Evolutionary conservation across 2,113 vertebrate genomes (phyloP).

Genomic region (Oncorhynchus clarkii): DNA sequence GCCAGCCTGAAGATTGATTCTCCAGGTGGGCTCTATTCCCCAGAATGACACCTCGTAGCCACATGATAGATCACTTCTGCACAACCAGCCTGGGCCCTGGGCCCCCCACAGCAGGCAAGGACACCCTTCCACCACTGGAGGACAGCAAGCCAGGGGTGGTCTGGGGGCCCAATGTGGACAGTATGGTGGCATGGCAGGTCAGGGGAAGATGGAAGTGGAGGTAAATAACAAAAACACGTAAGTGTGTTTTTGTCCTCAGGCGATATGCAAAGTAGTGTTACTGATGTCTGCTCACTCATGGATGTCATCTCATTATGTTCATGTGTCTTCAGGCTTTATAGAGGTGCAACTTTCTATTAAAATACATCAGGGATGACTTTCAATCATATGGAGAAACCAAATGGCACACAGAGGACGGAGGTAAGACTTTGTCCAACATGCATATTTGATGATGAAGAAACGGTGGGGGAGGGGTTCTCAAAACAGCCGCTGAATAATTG

Average conservation of each 20-base stretch:
- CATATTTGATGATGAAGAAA: slow-evolving; percentile 65
- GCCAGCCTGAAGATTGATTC: slow-evolving; percentile 10
- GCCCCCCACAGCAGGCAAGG: slow-evolving; percentile 49
- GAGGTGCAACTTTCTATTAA: slow-evolving; percentile 28
- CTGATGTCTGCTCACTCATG: no score
- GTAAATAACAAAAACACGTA: slow-evolving; percentile 19
- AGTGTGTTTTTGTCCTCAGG: background rate
- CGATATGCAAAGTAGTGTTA: no score
- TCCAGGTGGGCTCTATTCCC: slow-evolving; percentile 14
- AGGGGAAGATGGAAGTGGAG: slow-evolving; percentile 36
- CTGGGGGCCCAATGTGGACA: slow-evolving; percentile 13
- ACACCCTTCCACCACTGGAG: slow-evolving; percentile 18
- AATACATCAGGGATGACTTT: slow-evolving; percentile 20
- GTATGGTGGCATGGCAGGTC: slow-evolving; percentile 27
- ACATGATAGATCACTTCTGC: slow-evolving; percentile 45
- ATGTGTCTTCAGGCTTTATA: background rate
- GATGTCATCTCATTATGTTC: no score
- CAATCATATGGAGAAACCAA: slow-evolving; percentile 42
- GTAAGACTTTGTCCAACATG: slow-evolving; percentile 57
- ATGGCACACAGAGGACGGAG: slow-evolving; percentile 50
- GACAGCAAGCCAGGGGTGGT: background rate
- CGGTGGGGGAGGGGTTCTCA: slow-evolving; percentile 47
- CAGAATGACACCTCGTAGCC: slow-evolving; percentile 43
- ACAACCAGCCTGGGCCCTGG: slow-evolving; percentile 17
- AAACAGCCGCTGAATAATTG: slow-evolving; percentile 60